A percentile compares a stretch with the other conserved stretches of the same genome.
Conservation (phyloP, 2,113 vertebrate species). For the Stigmatopora nigra region DNA sequence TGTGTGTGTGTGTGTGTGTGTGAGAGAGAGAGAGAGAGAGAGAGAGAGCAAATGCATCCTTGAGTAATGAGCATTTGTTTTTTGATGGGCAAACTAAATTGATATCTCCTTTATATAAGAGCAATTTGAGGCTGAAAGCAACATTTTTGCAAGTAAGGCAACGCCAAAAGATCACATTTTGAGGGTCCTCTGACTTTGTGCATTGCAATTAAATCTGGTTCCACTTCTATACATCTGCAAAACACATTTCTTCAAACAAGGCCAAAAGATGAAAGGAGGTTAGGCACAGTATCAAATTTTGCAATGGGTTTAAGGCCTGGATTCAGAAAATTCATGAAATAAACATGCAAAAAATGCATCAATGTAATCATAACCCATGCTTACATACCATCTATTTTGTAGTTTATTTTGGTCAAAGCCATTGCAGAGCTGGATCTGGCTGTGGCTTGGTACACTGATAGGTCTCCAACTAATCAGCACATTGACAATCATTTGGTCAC, state of each 20-base stretch:
- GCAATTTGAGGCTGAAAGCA: slow-evolving; percentile 34
- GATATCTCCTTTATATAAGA: slow-evolving; percentile 34
- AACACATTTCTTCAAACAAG: slow-evolving; percentile 61
- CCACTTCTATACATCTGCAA: slow-evolving; percentile 60
- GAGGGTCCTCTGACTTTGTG: slow-evolving; percentile 51
- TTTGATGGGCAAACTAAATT: neutral
- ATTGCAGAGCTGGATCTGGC: no score
- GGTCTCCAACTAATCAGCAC: no score
- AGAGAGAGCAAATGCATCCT: no score
- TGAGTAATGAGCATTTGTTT: neutral
- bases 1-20: neutral
- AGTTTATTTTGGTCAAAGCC: neutral
- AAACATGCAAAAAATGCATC: neutral
- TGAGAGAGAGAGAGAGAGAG: no score
- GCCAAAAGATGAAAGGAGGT: slow-evolving; percentile 26
- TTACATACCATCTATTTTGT: neutral
- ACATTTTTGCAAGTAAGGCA: slow-evolving; percentile 34
- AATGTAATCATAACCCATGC: neutral
- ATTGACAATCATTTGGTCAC: no score
- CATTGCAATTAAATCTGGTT: slow-evolving; percentile 61
- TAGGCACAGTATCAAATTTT: slow-evolving; percentile 42
- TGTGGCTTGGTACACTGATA: no score
- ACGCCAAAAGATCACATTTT: slow-evolving; percentile 34
- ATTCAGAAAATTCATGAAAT: neutral
- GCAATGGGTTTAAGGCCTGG: slow-evolving; percentile 12